Evolutionary conservation across 2,888 invertebrate genomes (phyloP).

Genomic region (Eucera pruinosa): DNA sequence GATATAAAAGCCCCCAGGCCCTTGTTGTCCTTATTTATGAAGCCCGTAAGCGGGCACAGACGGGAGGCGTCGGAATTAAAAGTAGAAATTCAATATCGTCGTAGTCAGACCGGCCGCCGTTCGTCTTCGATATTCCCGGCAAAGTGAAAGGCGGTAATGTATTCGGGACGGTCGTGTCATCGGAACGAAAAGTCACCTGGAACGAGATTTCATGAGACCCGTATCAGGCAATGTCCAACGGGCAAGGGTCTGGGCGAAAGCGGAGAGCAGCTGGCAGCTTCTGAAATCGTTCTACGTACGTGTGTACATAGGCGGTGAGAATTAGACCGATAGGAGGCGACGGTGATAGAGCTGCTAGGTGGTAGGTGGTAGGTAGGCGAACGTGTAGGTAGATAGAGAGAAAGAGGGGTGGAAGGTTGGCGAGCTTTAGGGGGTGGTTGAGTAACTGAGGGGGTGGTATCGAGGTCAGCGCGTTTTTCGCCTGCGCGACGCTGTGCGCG

Average conservation of each 20-base stretch:
- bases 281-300: constrained; percentile 63
- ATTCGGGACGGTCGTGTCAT: constrained; percentile 57
- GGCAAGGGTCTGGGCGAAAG: constrained; percentile 4
- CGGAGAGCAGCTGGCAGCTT: constrained; percentile 50
- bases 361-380: constrained; percentile 30
- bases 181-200: constrained; percentile 56
- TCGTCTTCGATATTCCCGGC: constrained; percentile 57
- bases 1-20: constrained; percentile 27
- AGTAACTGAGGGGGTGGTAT: constrained; percentile 74
- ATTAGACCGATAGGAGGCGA: constrained; percentile 65
- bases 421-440: constrained; percentile 21
- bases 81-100: constrained; percentile 60
- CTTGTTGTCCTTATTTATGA: constrained; percentile 55
- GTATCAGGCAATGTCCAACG: constrained; percentile 44
- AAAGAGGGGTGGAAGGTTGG: constrained; percentile 2
- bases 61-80: constrained; percentile 45
- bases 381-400: constrained; percentile 13
- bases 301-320: constrained; percentile 66
- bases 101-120: constrained; percentile 34
- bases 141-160: constrained; percentile 56
- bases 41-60: constrained; percentile 43
- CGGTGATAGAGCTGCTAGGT: constrained; percentile 37
- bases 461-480: constrained; percentile 83
- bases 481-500: constrained; percentile 81
- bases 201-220: constrained; percentile 59